phyloP scores from a whole-genome alignment of 2,888 invertebrate genomes.

The Drosophila colorata region DNA sequence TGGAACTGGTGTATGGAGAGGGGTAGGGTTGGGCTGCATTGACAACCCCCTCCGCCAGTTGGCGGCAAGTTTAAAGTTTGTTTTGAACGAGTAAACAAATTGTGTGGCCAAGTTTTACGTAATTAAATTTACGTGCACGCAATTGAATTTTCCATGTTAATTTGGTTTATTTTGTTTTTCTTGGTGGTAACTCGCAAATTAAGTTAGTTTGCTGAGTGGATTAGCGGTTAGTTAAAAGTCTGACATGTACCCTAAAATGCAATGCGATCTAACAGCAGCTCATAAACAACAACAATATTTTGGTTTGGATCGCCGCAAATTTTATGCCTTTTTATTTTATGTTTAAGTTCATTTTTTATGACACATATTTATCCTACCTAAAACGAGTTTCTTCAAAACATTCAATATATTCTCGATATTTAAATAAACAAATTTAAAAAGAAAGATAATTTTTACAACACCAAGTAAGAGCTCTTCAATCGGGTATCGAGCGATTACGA shows the following conservation, averaged over 20 bases:
- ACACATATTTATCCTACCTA: no score
- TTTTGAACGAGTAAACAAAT: slow-evolving; percentile 79
- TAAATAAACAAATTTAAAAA: no score
- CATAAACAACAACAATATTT: no score
- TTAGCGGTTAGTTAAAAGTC: slow-evolving; percentile 25
- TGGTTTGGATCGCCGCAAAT: no score
- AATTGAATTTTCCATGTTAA: slow-evolving; percentile 48
- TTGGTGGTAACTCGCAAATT: slow-evolving; percentile 23
- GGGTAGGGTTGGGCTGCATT: slow-evolving; percentile 47
- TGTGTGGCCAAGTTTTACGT: slow-evolving; percentile 68
- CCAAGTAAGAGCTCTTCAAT: no score
- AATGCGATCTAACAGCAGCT: no score
- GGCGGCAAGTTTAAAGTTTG: slow-evolving; percentile 73
- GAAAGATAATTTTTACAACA: no score
- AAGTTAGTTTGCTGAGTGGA: slow-evolving; percentile 12
- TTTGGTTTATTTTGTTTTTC: slow-evolving; percentile 6
- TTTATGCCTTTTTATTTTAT: no score
- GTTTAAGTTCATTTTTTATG: no score
- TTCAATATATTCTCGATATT: no score
- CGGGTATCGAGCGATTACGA: no score
- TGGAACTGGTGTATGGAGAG: slow-evolving; percentile 15
- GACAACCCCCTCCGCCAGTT: slow-evolving; percentile 23
- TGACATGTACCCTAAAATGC: background rate
- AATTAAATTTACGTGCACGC: slow-evolving; percentile 74
- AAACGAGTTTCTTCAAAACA: no score